Conservation (phyloP, 2,888 invertebrate species). For the Epinotia nisella region DNA sequence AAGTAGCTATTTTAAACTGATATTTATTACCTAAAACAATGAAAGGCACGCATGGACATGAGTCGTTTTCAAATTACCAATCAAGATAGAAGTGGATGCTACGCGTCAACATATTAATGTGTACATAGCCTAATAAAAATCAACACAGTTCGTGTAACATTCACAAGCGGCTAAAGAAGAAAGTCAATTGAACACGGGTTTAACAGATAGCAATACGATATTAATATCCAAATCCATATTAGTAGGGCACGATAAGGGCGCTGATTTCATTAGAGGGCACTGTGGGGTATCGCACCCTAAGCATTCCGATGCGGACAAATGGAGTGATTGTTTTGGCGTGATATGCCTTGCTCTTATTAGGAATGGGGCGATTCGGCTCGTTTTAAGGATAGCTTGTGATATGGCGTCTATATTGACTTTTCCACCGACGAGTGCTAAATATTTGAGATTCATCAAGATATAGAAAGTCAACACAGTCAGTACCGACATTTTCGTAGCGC, state of each 20-base stretch:
- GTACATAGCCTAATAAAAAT: conserved; percentile 7
- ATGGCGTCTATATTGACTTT: not conserved
- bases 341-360: conserved; percentile 13
- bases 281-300: conserved; percentile 22
- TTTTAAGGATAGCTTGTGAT: not conserved
- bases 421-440: not conserved
- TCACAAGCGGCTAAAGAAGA: conserved; percentile 23
- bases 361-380: not conserved
- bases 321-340: conserved; percentile 32
- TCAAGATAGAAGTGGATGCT: not conserved
- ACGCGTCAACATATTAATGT: conserved; percentile 14
- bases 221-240: conserved; percentile 27
- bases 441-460: not conserved
- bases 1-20: no score
- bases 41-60: not conserved
- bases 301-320: conserved; percentile 27
- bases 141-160: not conserved
- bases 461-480: not conserved
- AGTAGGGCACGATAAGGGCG: conserved; percentile 25
- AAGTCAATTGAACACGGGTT: conserved; percentile 27
- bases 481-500: not conserved
- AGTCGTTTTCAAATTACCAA: not conserved
- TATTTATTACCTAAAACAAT: no score
- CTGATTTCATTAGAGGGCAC: conserved; percentile 24
- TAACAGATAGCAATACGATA: conserved; percentile 24